Evolutionary conservation across 2,113 vertebrate species (phyloP).

Genomic region (Oceanodroma tethys): DNA sequence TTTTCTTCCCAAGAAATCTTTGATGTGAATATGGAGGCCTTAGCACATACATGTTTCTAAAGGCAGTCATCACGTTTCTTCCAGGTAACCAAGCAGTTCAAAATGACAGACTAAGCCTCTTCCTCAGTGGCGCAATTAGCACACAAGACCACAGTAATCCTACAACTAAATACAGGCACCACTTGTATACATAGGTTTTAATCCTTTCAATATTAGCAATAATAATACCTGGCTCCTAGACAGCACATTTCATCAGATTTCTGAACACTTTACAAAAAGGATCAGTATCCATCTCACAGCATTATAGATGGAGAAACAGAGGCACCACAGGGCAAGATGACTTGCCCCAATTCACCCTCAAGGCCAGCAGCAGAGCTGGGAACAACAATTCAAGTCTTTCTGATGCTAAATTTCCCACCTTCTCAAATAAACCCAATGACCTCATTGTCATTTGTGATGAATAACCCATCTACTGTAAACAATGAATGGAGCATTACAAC

Average conservation of each 20-base stretch:
- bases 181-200: not conserved
- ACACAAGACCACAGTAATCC: not conserved
- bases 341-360: not conserved
- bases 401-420: not conserved
- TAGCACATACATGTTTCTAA: not conserved
- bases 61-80: not conserved
- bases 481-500: not conserved
- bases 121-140: not conserved
- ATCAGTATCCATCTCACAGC: not conserved
- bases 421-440: not conserved
- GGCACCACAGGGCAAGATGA: not conserved
- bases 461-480: not conserved
- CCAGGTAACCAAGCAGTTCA: not conserved
- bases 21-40: not conserved
- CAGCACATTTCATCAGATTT: not conserved
- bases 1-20: not conserved
- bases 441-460: not conserved
- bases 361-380: not conserved
- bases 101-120: not conserved
- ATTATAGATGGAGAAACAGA: not conserved
- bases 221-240: not conserved
- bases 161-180: not conserved
- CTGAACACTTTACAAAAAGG: not conserved
- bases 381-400: not conserved
- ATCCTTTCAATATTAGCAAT: not conserved